Conservation (phyloP, 1,140 invertebrate genomes). For the Sarcophaga peregrina region DNA sequence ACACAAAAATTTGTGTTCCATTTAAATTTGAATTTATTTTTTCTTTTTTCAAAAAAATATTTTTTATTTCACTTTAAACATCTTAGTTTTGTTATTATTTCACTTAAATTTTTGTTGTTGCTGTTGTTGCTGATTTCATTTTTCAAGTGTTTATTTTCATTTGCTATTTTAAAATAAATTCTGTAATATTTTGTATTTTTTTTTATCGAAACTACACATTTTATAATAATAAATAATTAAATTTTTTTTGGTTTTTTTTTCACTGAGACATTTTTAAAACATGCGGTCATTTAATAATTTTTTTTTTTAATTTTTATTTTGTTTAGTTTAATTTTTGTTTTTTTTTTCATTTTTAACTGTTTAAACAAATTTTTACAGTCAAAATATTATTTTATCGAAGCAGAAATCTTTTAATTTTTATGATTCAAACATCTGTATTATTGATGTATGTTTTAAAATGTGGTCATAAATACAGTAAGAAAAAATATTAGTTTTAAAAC, state of each 20-base stretch:
- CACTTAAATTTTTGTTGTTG: neutral
- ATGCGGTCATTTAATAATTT: slow-evolving; percentile 3
- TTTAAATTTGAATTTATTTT: neutral
- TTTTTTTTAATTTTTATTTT: neutral
- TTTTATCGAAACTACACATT: too few relatives aligned
- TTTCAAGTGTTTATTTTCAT: neutral
- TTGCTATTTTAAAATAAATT: neutral
- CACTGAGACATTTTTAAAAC: slow-evolving; percentile 3
- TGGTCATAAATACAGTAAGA: too few relatives aligned
- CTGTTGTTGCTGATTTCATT: neutral
- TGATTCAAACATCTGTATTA: neutral
- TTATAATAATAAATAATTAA: too few relatives aligned
- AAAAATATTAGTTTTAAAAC: too few relatives aligned
- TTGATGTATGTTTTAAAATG: neutral
- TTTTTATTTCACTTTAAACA: neutral
- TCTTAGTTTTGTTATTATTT: neutral
- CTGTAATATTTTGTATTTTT: slow-evolving; percentile 4
- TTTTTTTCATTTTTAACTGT: neutral
- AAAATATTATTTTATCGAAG: too few relatives aligned
- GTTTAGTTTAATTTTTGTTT: neutral
- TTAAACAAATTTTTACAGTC: neutral
- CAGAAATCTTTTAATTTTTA: too few relatives aligned
- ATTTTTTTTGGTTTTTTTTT: too few relatives aligned
- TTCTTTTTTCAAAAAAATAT: neutral
- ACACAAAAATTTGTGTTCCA: slow-evolving; percentile 5